Base-by-base conservation (phyloP, 2,797 vertebrate species). In the Fringilla coelebs region DNA sequence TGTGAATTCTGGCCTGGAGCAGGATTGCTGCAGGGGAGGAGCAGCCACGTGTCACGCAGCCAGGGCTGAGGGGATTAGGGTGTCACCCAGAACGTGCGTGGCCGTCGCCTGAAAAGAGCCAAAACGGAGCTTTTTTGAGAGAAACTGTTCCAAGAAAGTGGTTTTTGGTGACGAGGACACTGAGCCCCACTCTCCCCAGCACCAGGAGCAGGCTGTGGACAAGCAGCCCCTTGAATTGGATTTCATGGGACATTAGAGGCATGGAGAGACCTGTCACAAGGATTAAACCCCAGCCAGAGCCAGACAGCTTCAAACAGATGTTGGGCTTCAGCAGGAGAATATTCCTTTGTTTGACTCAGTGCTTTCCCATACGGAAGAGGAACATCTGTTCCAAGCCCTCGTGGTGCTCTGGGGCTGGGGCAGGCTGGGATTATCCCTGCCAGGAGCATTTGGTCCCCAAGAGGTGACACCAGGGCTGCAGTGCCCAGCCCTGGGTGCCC, bases 251-350 rank as follows among this genome's bases (percentile, higher is more conserved):
- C 92, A 90, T 96, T 95, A 96, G 76, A 90, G 88, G 96, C 95
- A 90, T 96, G 96, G 74, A 95, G 96, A 75, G 86, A 96, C 95
- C 96, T 96, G 97, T 96, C 96, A 97, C 85, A 94, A 90, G 96
- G 92, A 94, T 94, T 96, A 95, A 84, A 86, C 24, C 85, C 95
- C 94, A 93, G 86, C 90, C 41, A 6, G 71, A 71, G 94, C 94
- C 97, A 97, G 96, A 96, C 96, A 82, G 93, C 94, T 95, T 90
- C 96, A 90, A 88, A 95, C 97, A 97, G 97, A 96, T 97, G 97
- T 95, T 95, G 89, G 93, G 13, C 93, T 96, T 68, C 89, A 92
- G 92, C 89, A 80, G 84, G 94, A 97, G 95, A 97, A 94, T 96
- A 95, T 97, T 96, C 84, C 96, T 97, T 97, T 97, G 97, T 97